Evolutionary conservation across 2,797 vertebrate species (phyloP).

Genomic region (Spondyliosoma cantharus): DNA sequence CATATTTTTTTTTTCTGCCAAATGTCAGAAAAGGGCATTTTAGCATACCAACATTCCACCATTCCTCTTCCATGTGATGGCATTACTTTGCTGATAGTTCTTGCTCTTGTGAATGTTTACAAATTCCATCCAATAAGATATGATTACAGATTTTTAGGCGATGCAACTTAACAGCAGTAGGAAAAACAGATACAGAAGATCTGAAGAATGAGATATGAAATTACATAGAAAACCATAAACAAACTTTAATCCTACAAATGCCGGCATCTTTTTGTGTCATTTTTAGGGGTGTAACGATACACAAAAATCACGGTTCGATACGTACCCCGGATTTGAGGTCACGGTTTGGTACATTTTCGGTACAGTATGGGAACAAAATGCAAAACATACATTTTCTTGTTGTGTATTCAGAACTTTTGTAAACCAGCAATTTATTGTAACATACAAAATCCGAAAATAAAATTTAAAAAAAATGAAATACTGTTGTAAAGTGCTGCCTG

Average conservation of each 20-base stretch:
- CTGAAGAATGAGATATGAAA: neutral
- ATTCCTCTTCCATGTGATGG: neutral
- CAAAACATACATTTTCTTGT: too few species aligned
- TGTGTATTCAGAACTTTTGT: too few species aligned
- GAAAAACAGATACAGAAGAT: slow-evolving; percentile 1
- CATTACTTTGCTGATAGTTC: neutral
- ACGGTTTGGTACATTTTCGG: too few species aligned
- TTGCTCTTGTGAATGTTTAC: neutral
- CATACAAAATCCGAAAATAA: too few species aligned
- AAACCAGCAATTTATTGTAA: too few species aligned
- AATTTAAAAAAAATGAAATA: too few species aligned
- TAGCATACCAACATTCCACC: neutral
- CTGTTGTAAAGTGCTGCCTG: too few species aligned
- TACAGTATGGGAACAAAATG: too few species aligned
- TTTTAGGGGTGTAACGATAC: too few species aligned
- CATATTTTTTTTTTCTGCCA: neutral
- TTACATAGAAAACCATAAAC: neutral
- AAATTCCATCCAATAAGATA: slow-evolving; percentile 6
- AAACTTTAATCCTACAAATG: neutral
- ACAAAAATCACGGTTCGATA: too few species aligned
- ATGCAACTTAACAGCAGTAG: neutral
- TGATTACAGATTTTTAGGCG: neutral
- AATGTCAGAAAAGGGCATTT: slow-evolving; percentile 10
- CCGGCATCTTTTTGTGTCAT: too few species aligned
- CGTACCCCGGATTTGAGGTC: too few species aligned